Evolutionary conservation across 2,888 invertebrate genomes (phyloP).

Genomic region (Pachymerium ferrugineum): DNA sequence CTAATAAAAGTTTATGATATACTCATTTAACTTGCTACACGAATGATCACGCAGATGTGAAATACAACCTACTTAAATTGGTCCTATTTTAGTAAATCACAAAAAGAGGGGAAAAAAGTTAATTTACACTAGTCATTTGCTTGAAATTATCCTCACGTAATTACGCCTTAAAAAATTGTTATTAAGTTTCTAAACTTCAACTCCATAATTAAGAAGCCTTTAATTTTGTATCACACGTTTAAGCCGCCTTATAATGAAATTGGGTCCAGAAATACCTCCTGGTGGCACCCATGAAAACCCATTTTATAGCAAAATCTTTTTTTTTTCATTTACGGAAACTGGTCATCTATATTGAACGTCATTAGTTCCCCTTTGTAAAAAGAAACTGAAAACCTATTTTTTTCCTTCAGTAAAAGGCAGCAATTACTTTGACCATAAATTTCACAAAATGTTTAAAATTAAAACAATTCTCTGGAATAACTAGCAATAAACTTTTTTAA

Average conservation of each 20-base stretch:
- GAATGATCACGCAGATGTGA: no score
- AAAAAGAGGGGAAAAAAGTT: not conserved
- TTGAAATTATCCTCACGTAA: not conserved
- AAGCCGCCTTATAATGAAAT: no score
- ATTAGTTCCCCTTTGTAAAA: not conserved
- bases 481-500: not conserved
- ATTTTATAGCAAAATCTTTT: not conserved
- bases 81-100: no score
- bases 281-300: no score
- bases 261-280: no score
- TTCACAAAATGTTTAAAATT: not conserved
- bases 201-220: not conserved
- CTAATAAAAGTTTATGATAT: no score
- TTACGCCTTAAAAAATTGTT: not conserved
- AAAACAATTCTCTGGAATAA: not conserved
- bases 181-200: slow-evolving; percentile 6
- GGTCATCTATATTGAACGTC: slow-evolving; percentile 21
- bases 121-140: not conserved
- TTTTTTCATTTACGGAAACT: not conserved
- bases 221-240: not conserved
- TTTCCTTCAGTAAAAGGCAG: not conserved
- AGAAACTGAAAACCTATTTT: not conserved
- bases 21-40: no score
- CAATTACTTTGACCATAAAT: slow-evolving; percentile 19
- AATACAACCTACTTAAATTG: no score